Percentiles rank a stretch among this genome's conserved stretches.
These are phyloP conservation scores for Nansenia antarctica DNA, from an alignment of 2,113 vertebrate genomes.

Conservation along the genomic window DNA sequence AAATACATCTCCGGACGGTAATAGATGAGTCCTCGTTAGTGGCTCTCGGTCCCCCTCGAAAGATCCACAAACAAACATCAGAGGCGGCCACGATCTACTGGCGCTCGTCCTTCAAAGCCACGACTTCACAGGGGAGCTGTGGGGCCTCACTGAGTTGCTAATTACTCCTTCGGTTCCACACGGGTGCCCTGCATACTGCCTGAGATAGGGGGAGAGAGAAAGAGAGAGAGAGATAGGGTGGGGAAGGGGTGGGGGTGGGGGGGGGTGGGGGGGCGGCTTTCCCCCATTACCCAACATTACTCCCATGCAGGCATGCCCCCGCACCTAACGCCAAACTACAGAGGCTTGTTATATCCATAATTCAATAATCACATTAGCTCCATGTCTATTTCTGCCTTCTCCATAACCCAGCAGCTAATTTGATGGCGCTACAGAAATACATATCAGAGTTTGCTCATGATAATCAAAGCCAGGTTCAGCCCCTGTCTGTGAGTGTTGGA, in stretches of 20 bases:
- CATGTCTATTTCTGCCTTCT: slow-evolving; percentile 35
- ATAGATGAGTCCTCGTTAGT: slow-evolving; percentile 73
- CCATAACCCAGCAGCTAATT: slow-evolving; percentile 45
- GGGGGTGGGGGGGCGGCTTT: not conserved
- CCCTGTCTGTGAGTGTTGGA: not conserved
- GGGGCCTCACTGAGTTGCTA: slow-evolving; percentile 45
- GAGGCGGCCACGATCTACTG: slow-evolving; percentile 55
- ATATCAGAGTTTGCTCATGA: slow-evolving; percentile 2
- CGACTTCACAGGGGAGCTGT: slow-evolving; percentile 58
- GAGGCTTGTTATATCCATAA: slow-evolving; percentile 53
- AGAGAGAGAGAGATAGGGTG: not conserved
- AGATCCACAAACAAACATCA: slow-evolving; percentile 68
- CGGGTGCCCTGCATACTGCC: slow-evolving; percentile 32
- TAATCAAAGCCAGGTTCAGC: slow-evolving; percentile 21
- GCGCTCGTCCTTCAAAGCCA: slow-evolving; percentile 66
- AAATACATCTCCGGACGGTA: slow-evolving; percentile 73
- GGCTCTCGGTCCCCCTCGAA: slow-evolving; percentile 62
- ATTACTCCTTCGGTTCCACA: slow-evolving; percentile 65
- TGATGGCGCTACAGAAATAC: slow-evolving; percentile 50
- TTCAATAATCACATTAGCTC: slow-evolving; percentile 58
- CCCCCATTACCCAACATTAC: slow-evolving; percentile 32
- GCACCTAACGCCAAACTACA: slow-evolving; percentile 44
- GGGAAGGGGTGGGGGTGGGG: not conserved
- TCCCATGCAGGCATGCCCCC: slow-evolving; percentile 32
- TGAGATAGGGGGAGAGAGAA: slow-evolving; percentile 21